Evolutionary conservation across 2,797 vertebrate genomes (phyloP).

Genomic region (Mareca strepera): DNA sequence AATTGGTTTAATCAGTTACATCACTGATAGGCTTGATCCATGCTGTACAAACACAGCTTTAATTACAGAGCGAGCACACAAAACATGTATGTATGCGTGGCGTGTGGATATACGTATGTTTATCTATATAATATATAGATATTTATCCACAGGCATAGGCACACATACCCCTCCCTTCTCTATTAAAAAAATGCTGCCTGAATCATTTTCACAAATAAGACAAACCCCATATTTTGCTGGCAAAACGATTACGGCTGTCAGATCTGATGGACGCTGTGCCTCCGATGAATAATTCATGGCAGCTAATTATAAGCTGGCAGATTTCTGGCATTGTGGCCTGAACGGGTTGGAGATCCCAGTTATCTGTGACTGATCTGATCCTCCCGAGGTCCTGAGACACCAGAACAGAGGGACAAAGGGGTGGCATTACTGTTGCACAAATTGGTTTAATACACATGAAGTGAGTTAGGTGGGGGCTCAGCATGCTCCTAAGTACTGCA

Average conservation of each 20-base stretch:
- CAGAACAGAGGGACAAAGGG: background rate
- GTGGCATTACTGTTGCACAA: background rate
- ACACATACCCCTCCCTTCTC: background rate
- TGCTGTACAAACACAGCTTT: background rate
- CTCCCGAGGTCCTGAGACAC: background rate
- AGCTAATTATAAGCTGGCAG: constrained; percentile 73
- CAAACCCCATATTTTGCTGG: constrained; percentile 54
- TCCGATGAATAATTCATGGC: constrained; percentile 74
- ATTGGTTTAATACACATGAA: fast-evolving
- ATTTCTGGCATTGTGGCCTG: background rate
- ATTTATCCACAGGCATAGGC: background rate
- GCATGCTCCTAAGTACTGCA: background rate
- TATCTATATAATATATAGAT: background rate
- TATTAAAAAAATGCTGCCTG: background rate
- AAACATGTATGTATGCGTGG: background rate
- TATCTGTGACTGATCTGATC: constrained; percentile 17
- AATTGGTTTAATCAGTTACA: constrained; percentile 58
- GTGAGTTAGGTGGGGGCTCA: background rate
- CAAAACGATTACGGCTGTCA: constrained; percentile 57
- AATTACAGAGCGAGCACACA: background rate
- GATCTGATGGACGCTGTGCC: background rate
- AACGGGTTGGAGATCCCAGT: constrained; percentile 1
- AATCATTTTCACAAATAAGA: constrained; percentile 43
- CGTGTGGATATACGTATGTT: background rate
- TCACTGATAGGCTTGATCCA: constrained; percentile 34